Evolutionary conservation across 2,888 invertebrate genomes (phyloP), one percentile per base, ranked within the genome.

Genomic region (Shargacucullia verbasci): DNA sequence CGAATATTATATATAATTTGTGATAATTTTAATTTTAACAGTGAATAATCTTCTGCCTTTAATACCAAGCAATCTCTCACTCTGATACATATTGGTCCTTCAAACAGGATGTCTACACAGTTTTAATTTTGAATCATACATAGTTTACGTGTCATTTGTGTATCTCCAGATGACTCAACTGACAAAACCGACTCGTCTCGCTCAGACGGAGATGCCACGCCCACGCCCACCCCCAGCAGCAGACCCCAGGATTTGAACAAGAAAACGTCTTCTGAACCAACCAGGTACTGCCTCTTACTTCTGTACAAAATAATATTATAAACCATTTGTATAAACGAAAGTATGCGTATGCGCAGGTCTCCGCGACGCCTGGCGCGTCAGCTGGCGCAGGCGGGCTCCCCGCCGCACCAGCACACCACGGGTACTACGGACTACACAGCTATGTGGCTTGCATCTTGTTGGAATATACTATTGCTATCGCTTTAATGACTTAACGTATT

Each of bases 311-410:
- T n/a, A n/a, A n/a, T n/a, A n/a, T n/a, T n/a, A n/a, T n/a, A n/a
- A n/a, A n/a, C n/a, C n/a, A 27, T 27, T 27, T 27, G 27, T 27
- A 27, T 7, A 5, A 27, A 7, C 4, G n/a, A 33, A 6, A 0
- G 8, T 31, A 9, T 29, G 27, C 52, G 14, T 39, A 8, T 13
- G 10, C 27, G 13, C 52, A 87, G 87, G 59, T 84, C 92, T 0
- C 92, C 92, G 0, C 86, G 92, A 0, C 85, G 92, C 0, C 74
- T 93, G 60, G 92, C 92, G 13, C 85, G 92, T 0, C 93, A 93
- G 55, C 83, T 75, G 0, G 93, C 93, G 0, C 92, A 92, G 76
- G 56, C 87, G 31, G 92, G 89, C 0, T 92, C 92, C 0, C 92
- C 92, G 10, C 89, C 78, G 0, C 76, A 73, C 15, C 74, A 71